Conservation (phyloP, 2,888 invertebrate species). For the Hofmannophila pseudospretella region DNA sequence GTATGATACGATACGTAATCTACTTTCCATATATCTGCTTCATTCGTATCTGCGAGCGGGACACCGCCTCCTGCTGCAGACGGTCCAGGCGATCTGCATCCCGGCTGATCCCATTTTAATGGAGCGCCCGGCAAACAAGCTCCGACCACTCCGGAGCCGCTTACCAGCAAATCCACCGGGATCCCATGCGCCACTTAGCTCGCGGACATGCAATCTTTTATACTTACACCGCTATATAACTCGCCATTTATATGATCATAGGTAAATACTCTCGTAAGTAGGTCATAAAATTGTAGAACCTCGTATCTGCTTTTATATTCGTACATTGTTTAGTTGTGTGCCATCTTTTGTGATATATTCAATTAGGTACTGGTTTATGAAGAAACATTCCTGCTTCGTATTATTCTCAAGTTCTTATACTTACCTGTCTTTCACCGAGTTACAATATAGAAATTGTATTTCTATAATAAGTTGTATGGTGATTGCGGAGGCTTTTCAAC, state of each 20-base stretch:
- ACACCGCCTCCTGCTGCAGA: constrained; percentile 29
- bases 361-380: no score
- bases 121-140: constrained; percentile 77
- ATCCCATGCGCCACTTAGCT: constrained; percentile 69
- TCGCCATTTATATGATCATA: constrained; percentile 3
- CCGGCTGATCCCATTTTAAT: constrained; percentile 76
- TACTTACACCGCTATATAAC: background rate
- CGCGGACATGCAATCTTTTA: constrained; percentile 47
- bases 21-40: no score
- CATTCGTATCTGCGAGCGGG: constrained; percentile 29
- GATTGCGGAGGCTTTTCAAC: constrained; percentile 25
- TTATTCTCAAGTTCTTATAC: no score
- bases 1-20: no score
- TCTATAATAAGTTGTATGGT: constrained; percentile 15
- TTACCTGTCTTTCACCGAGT: no score
- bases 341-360: no score
- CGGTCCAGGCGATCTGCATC: constrained; percentile 73
- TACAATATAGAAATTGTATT: no score
- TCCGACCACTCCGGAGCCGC: constrained; percentile 45
- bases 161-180: constrained; percentile 70
- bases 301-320: no score
- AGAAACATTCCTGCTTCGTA: no score
- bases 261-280: no score
- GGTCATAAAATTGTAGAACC: no score
- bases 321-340: no score